phyloP scores from a whole-genome alignment of 1,140 invertebrate genomes.

The Drosophila seguyi region DNA sequence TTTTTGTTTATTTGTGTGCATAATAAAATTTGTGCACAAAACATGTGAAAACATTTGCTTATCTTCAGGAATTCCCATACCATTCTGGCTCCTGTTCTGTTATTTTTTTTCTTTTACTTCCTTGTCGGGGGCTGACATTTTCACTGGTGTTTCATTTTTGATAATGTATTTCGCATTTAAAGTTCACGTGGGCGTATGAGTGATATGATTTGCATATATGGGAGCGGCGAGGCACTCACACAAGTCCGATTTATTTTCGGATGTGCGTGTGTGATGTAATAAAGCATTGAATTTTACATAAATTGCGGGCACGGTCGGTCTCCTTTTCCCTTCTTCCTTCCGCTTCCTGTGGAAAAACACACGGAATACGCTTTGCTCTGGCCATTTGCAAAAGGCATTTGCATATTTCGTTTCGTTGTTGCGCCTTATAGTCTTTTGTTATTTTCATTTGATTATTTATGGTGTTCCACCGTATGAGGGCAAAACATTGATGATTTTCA shows the following conservation, averaged over 20 bases:
- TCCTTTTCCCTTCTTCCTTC: conserved; percentile 2
- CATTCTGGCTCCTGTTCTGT: conserved; percentile 31
- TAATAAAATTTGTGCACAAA: conserved; percentile 77
- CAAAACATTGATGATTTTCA: conserved; percentile 53
- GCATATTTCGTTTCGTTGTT: conserved; percentile 47
- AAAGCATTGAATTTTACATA: conserved; percentile 80
- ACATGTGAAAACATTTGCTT: conserved; percentile 81
- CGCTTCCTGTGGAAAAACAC: conserved; percentile 50
- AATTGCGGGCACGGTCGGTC: conserved; percentile 64
- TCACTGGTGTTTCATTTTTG: conserved; percentile 81
- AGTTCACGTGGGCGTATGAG: conserved; percentile 65
- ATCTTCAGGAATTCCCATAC: conserved; percentile 65
- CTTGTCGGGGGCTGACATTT: conserved; percentile 61
- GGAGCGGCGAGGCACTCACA: conserved; percentile 25
- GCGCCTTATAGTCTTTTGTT: conserved; percentile 58
- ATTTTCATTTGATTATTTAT: conserved; percentile 81
- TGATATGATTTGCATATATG: conserved; percentile 80
- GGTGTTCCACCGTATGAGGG: conserved; percentile 35
- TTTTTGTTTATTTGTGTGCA: conserved; percentile 69
- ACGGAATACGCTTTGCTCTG: conserved; percentile 47
- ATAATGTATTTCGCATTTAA: conserved; percentile 71
- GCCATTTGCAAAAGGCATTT: conserved; percentile 48
- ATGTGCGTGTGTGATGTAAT: conserved; percentile 59
- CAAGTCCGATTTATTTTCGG: conserved; percentile 11
- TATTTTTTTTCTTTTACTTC: conserved; percentile 14